phyloP scores from a whole-genome alignment of 2,797 vertebrate genomes.

The Diplodus sargus region DNA sequence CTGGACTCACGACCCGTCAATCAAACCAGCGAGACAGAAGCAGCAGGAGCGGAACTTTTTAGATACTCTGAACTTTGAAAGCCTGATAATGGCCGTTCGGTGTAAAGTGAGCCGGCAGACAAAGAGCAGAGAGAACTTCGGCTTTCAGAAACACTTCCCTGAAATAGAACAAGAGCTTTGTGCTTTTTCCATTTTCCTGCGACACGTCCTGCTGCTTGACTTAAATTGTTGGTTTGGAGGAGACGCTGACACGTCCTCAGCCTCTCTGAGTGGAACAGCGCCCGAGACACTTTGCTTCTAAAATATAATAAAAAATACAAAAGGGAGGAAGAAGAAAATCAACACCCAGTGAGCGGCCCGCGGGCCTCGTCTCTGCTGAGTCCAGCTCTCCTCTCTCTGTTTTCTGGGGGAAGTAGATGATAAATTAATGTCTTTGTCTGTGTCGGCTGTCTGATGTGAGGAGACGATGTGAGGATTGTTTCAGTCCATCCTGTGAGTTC shows the following conservation, averaged over 20 bases:
- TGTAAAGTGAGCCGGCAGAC: conserved; percentile 19
- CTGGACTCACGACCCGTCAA: conserved; percentile 28
- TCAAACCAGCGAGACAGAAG: conserved; percentile 29
- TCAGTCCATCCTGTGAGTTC: too few species aligned
- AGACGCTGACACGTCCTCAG: conserved; percentile 17
- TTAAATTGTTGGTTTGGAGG: neutral
- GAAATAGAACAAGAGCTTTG: conserved; percentile 9
- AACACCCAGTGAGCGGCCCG: conserved; percentile 1
- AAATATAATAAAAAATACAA: too few species aligned
- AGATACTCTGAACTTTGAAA: conserved; percentile 16
- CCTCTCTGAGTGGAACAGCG: neutral
- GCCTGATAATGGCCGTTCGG: conserved; percentile 23
- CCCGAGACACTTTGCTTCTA: neutral
- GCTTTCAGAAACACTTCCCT: neutral
- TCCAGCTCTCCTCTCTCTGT: neutral
- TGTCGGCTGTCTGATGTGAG: neutral
- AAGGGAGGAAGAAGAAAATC: neutral
- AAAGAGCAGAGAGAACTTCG: conserved; percentile 16
- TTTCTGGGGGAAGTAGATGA: neutral
- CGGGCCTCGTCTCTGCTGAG: conserved; percentile 14
- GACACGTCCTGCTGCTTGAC: neutral
- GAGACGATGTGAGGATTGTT: too few species aligned
- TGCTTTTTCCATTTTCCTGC: conserved; percentile 4
- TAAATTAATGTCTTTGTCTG: conserved; percentile 10
- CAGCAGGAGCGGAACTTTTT: conserved; percentile 6